phyloP scores from a whole-genome alignment of 2,888 invertebrate species.

The Neuroscelio doddi region DNA sequence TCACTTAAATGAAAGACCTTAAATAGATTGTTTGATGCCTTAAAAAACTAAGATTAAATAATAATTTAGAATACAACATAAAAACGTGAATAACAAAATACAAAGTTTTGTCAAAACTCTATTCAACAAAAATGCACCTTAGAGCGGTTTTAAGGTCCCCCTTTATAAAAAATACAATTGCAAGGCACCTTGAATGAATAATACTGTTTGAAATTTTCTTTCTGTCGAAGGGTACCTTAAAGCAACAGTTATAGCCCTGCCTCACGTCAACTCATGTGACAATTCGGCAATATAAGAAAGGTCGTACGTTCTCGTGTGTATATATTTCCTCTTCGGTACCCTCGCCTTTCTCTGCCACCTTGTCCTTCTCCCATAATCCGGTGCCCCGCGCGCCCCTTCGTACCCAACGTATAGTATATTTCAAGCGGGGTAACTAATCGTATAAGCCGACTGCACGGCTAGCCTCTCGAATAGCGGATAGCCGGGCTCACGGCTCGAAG shows the following conservation, averaged over 20 bases:
- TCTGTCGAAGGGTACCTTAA: not conserved
- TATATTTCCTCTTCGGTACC: slow-evolving; percentile 16
- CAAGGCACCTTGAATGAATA: too few relatives aligned
- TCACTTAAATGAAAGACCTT: too few relatives aligned
- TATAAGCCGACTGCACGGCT: too few relatives aligned
- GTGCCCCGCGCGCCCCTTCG: not conserved
- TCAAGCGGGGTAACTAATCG: slow-evolving; percentile 35
- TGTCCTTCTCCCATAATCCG: slow-evolving; percentile 33
- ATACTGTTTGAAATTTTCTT: too few relatives aligned
- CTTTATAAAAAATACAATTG: too few relatives aligned
- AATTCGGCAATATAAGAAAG: slow-evolving; percentile 35
- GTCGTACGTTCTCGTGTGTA: slow-evolving; percentile 20
- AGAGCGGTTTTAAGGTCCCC: too few relatives aligned
- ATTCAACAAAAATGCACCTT: too few relatives aligned
- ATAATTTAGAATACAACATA: too few relatives aligned
- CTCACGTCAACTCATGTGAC: slow-evolving; percentile 13
- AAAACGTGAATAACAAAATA: too few relatives aligned
- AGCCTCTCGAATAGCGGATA: slow-evolving; percentile 45
- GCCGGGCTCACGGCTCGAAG: slow-evolving; percentile 5
- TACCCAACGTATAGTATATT: slow-evolving; percentile 14
- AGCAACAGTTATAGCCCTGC: slow-evolving; percentile 1
- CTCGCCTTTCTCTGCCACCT: slow-evolving; percentile 14
- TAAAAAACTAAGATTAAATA: too few relatives aligned
- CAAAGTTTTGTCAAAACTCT: too few relatives aligned
- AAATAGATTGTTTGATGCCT: too few relatives aligned